Evolutionary conservation across 2,113 vertebrate species (phyloP).

Genomic region (Isurus oxyrinchus): DNA sequence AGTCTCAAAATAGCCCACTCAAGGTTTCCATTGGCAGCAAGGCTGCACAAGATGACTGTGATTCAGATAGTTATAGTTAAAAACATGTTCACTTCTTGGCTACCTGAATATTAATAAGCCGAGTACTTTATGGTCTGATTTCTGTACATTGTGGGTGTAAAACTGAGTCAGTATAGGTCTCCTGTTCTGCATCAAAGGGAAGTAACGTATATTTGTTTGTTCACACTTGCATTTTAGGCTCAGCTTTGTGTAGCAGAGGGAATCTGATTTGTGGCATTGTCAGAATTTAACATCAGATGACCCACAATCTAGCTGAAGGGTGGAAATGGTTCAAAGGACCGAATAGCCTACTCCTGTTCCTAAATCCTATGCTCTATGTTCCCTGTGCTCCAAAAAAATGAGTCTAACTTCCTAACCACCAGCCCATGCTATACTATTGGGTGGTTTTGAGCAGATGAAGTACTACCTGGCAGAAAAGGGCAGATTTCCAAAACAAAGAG

Average conservation of each 20-base stretch:
- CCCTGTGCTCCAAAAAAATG: neutral
- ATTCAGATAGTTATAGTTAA: neutral
- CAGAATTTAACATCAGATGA: neutral
- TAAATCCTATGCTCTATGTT: neutral
- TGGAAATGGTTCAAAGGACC: no score
- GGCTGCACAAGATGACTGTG: neutral
- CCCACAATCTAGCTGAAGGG: no score
- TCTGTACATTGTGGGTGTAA: neutral
- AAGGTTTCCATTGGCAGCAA: neutral
- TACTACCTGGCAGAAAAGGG: neutral
- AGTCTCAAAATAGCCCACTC: neutral
- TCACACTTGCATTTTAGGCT: neutral
- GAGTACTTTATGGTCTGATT: neutral
- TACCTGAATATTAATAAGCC: neutral
- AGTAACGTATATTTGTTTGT: neutral
- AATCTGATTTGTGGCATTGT: neutral
- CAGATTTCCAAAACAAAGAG: neutral
- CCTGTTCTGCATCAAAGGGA: neutral
- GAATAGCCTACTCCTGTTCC: no score
- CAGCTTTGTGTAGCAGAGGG: neutral
- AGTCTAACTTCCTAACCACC: neutral
- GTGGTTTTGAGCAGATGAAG: no score
- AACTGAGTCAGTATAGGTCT: constrained; percentile 4
- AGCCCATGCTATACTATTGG: neutral
- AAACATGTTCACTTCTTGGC: neutral